Conservation (phyloP, 2,797 vertebrate species). For the Manis pentadactyla region DNA sequence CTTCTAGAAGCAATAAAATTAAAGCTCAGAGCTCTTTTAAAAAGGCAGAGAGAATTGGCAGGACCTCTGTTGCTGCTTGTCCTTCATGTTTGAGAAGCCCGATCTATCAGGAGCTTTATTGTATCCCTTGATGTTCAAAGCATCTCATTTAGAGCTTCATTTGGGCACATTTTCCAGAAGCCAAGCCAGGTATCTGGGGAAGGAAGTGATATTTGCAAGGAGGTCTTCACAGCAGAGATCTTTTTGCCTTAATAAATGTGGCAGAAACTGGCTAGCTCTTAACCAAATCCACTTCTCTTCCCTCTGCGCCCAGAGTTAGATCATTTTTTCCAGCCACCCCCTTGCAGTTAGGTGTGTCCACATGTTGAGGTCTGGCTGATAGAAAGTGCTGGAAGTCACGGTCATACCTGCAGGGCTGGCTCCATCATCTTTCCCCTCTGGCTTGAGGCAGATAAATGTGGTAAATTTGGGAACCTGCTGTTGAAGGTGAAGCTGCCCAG, state of each 20-base stretch:
- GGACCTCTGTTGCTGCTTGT: background rate
- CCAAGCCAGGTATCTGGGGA: background rate
- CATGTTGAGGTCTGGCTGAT: background rate
- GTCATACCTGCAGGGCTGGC: background rate
- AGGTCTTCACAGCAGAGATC: background rate
- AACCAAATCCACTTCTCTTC: background rate
- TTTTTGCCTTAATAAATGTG: background rate
- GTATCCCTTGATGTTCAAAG: background rate
- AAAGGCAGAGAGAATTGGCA: conserved; percentile 51
- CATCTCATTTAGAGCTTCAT: conserved; percentile 6
- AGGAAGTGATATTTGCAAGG: background rate
- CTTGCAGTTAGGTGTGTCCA: background rate
- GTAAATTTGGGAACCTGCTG: background rate
- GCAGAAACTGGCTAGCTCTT: background rate
- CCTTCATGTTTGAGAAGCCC: conserved; percentile 9
- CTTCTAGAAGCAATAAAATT: conserved; percentile 67
- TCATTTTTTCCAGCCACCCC: background rate
- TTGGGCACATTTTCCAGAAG: background rate
- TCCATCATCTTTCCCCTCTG: background rate
- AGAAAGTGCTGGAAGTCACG: background rate
- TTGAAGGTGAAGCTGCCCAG: background rate
- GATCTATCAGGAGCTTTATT: background rate
- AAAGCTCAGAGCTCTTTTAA: conserved; percentile 24
- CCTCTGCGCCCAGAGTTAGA: background rate
- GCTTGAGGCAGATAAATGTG: background rate